Conservation (phyloP, 2,797 vertebrate genomes). For the Vespertilio murinus region DNA sequence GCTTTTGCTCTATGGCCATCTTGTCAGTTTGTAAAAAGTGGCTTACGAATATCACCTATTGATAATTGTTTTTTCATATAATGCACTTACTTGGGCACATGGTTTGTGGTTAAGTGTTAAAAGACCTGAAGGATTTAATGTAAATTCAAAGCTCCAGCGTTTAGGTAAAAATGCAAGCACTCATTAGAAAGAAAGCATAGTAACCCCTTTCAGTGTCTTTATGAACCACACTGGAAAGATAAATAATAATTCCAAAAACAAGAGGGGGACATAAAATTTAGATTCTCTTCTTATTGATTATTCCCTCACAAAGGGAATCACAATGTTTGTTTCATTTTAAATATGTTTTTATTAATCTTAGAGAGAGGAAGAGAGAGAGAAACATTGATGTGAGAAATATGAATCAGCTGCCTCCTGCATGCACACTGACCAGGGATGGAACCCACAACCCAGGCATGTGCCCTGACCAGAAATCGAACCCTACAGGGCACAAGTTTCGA, state of each 20-base stretch:
- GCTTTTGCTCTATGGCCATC: not conserved
- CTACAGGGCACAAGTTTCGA: too few species aligned
- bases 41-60: not conserved
- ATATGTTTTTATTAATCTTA: too few species aligned
- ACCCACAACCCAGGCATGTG: too few species aligned
- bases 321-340: too few species aligned
- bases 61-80: not conserved
- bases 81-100: not conserved
- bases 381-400: too few species aligned
- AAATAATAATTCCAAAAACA: not conserved
- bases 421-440: too few species aligned
- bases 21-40: not conserved
- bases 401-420: too few species aligned
- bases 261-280: conserved; percentile 5
- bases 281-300: not conserved
- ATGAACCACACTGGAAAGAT: not conserved
- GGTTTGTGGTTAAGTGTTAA: not conserved
- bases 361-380: too few species aligned
- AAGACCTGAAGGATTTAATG: not conserved
- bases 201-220: not conserved
- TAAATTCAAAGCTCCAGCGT: not conserved
- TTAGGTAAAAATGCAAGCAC: not conserved
- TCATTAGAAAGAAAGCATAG: not conserved
- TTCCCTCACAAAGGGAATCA: not conserved
- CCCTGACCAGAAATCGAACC: too few species aligned